Conservation (phyloP, 1,140 invertebrate species). For the Luehdorfia chinensis region DNA sequence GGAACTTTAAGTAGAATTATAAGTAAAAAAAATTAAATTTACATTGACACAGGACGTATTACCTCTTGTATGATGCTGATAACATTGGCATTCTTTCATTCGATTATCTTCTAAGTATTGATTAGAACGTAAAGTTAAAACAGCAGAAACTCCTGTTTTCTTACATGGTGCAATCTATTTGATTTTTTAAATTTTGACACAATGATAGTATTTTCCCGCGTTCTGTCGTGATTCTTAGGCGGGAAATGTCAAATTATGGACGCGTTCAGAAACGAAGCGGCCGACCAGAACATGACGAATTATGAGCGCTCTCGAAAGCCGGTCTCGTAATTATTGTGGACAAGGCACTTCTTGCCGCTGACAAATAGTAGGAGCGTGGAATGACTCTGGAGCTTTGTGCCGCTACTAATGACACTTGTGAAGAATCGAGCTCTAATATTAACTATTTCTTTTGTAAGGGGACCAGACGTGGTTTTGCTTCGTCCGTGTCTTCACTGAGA, state of each 20-base stretch:
- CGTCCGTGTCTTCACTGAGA: slow-evolving; percentile 42
- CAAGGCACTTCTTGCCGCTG: slow-evolving; percentile 72
- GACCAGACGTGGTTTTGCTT: slow-evolving; percentile 51
- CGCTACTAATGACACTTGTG: slow-evolving; percentile 70
- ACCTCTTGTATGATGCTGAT: too few species aligned
- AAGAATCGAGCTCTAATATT: slow-evolving; percentile 68
- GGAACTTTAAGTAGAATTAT: too few species aligned
- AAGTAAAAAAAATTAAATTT: too few species aligned
- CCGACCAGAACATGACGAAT: slow-evolving; percentile 75
- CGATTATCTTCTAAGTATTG: too few species aligned
- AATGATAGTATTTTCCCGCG: slow-evolving; percentile 32
- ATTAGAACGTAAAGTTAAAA: too few species aligned
- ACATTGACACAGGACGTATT: too few species aligned
- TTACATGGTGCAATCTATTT: too few species aligned
- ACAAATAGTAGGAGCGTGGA: slow-evolving; percentile 72
- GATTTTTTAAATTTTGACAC: too few species aligned
- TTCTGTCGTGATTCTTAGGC: slow-evolving; percentile 45
- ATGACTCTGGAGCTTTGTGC: slow-evolving; percentile 68
- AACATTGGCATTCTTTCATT: too few species aligned
- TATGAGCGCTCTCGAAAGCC: slow-evolving; percentile 67
- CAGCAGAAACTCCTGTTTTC: too few species aligned
- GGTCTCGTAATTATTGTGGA: slow-evolving; percentile 76
- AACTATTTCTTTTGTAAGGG: slow-evolving; percentile 74
- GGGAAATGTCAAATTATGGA: slow-evolving; percentile 73
- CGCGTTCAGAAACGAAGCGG: slow-evolving; percentile 61